Base-by-base conservation (phyloP, 2,797 vertebrate species). In the Mormyrus proboscirostris region DNA sequence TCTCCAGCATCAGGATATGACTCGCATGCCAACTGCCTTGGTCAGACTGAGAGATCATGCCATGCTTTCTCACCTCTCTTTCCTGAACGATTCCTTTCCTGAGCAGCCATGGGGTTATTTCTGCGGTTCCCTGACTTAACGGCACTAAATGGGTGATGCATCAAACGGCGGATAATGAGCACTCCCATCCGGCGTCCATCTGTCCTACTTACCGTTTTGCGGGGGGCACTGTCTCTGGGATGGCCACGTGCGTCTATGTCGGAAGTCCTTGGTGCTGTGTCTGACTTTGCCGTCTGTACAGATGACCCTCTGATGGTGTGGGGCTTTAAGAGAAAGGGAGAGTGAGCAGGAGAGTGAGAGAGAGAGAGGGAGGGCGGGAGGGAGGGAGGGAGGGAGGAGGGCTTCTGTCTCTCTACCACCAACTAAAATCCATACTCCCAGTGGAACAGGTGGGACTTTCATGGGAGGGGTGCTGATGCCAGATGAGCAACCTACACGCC, bases 321-420 rank as follows among this genome's bases (percentile, higher is more conserved):
- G 92, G 93, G 94, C 93, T 94, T 91, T 96, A 94, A 94, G 90
- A 94, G 92, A 93, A 59, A 62, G 92, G 92, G 94, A 91, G 90
- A 73, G 88, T 69, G 88, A 83, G 90, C 44, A 88, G 76, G 88
- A 49, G 79, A 53, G 87, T 50, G 89, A 79, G 89, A 73, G 62
- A 0, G 90, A 84, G 65, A 19, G 90, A 86, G 89, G 9, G 88
- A 85, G 89, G 44, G 79, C 50, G 82, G 50, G 89, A 50, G 16
- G 6, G 16, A 2, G 53, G 5, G 59, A 50, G 55, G 33, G 55
- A 59, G 53, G 57, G 65, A n/a, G 50, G 44, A 92, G 89, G 91
- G 47, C 41, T 62, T 51, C 55, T 65, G 7, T 25, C 86, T 49
- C 47, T 65, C 55, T 55, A 47, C 50, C 38, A 14, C 25, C 65